Base-by-base conservation (phyloP, 2,888 invertebrate genomes). In the Noctua comes region DNA sequence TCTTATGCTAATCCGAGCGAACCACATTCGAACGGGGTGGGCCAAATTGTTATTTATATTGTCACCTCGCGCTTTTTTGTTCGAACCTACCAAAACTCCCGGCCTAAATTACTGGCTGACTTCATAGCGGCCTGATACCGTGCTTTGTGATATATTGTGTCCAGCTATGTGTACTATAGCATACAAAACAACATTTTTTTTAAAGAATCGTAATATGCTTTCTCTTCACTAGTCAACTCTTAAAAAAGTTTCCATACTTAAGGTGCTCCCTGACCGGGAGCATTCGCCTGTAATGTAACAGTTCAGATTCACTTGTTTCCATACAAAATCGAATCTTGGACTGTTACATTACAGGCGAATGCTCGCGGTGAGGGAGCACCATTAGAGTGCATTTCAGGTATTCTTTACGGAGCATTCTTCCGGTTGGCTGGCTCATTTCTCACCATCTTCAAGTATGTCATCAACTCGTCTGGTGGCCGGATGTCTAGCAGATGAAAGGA, bases 41-140 rank as follows among this genome's bases (percentile, higher is more conserved):
- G 96, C 96, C 95, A 96, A 97, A 97, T 96, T 96, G 96, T 97
- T 97, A 96, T 97, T 97, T 96, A 96, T 96, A 95, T 96, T 96
- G 96, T 96, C 96, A 96, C 96, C 95, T 96, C 94, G 91, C 92
- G 92, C 92, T 94, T 96, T 95, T 96, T 96, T 96, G 92, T 92
- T 88, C 88, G 85, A 88, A 92, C 89, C 91, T 91, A 94, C 94
- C 92, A 92, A 94, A 94, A 91, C 91, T 88, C 69, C 66, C 75
- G 87, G 87, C 85, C 92, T 93, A 94, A 95, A 95, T 95, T 94
- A 93, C 93, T 88, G 90, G 89, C 91, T 93, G 93, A 94, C 91
- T 93, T 93, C 93, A 93, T 93, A 90, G 91, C 90, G 81, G 80
- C 73, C 79, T 79, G 76, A 84, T 83, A 85, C 80, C 76, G 71